Evolutionary conservation across 2,888 invertebrate genomes (phyloP), one percentile per base, ranked within the genome.

Genomic region (Acanthosoma haemorrhoidale): DNA sequence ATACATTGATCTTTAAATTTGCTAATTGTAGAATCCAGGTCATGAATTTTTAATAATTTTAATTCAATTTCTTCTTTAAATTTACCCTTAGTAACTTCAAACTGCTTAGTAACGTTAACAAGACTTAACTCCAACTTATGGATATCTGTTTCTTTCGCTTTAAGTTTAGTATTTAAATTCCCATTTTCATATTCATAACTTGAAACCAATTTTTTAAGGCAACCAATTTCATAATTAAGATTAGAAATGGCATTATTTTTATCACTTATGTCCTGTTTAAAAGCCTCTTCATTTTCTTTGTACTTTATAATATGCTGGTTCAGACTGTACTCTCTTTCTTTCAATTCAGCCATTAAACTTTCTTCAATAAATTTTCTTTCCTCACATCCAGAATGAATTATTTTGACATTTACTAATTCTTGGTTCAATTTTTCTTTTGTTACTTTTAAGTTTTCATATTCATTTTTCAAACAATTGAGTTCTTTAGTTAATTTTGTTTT

Each of bases 91-190:
- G 29, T 32, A 31, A 13, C 3, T 31, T 60, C 5, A 9, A 60
- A 60, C 16, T 34, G n/a, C 32, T 16, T 60, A 6, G 9, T 60
- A 8, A 60, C 15, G 6, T 60, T 32, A 25, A 13, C 13, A 6
- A 60, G 4, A 32, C 32, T 32, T 6, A 60, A n/a, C 15, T 18
- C 32, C 11, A 60, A 6, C 21, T 60, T 5, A n/a, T 60, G 29
- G 5, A 60, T 9, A 32, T 60, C 60, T 4, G 60, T 32, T 15
- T 60, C 60, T 34, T 60, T 60, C 6, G 60, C 60, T n/a, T 60
- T 4, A 13, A 31, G n/a, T 15, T 60, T 60, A 11, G 60, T 60
- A 31, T 11, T 31, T 6, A 60, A 6, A 18, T 31, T 60, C 3
- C 34, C 60, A 8, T 60, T 21, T 15, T 60, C 60, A 60, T 31